Conservation (phyloP, 2,888 invertebrate species). For the Laothoe populi region DNA sequence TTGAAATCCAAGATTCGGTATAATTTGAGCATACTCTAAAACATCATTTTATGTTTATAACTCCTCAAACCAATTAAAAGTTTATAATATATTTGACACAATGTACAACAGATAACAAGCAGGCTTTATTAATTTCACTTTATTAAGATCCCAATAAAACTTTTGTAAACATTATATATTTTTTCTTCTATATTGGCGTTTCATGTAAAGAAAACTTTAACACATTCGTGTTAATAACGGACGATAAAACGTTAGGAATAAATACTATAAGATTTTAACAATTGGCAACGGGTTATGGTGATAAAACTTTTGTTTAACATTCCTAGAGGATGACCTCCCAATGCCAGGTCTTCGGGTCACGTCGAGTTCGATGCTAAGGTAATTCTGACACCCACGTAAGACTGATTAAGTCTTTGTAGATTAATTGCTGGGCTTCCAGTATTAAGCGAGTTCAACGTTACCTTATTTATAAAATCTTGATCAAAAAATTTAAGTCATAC, state of each 20-base stretch:
- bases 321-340: conserved; percentile 9
- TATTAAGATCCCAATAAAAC: conserved; percentile 2
- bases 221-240: conserved; percentile 61
- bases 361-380: neutral
- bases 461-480: neutral
- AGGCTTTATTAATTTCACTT: neutral
- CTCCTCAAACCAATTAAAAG: too few species aligned
- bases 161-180: neutral
- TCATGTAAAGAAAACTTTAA: conserved; percentile 43
- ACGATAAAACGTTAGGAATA: conserved; percentile 22
- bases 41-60: too few species aligned
- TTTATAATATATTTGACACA: too few species aligned
- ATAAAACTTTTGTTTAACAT: conserved; percentile 28
- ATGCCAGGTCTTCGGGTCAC: conserved; percentile 9
- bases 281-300: conserved; percentile 33
- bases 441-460: neutral
- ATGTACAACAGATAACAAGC: too few species aligned
- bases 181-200: neutral
- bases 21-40: too few species aligned
- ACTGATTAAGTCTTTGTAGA: neutral
- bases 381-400: neutral
- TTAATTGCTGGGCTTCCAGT: neutral
- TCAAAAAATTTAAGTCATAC: too few species aligned
- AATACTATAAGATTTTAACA: conserved; percentile 36
- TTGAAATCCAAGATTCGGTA: too few species aligned